A percentile compares a stretch with the other conserved stretches of the same genome.
Conservation (phyloP, 2,888 invertebrate genomes). For the Drosophila peninsularis region DNA sequence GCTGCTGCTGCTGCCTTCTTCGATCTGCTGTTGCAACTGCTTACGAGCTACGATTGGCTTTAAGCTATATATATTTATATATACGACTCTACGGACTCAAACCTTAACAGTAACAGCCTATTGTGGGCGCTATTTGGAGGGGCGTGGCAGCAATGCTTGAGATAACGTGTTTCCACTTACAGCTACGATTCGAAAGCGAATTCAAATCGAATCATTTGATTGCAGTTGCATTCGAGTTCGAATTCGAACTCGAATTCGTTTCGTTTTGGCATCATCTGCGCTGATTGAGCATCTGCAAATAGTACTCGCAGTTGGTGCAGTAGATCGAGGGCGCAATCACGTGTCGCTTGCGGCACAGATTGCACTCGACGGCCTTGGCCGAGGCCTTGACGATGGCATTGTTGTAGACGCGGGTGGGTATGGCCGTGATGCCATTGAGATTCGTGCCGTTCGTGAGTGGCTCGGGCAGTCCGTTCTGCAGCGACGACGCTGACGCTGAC, state of each 20-base stretch:
- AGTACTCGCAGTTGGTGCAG: conserved; percentile 96
- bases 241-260: not conserved
- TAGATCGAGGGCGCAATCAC: conserved; percentile 92
- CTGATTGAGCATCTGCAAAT: conserved; percentile 89
- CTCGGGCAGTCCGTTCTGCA: conserved; percentile 71
- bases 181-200: conserved; percentile 16
- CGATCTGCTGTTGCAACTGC: conserved; percentile 7
- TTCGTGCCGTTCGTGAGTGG: conserved; percentile 39
- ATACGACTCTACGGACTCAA: conserved; percentile 11
- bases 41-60: conserved; percentile 17
- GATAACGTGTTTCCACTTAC: conserved; percentile 69
- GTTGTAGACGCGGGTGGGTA: conserved; percentile 85
- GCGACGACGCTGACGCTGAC: conserved; percentile 49
- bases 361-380: conserved; percentile 89
- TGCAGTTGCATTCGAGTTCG: not conserved
- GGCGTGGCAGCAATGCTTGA: conserved; percentile 76
- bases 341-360: conserved; percentile 94
- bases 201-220: not conserved
- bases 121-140: conserved; percentile 33
- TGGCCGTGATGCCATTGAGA: conserved; percentile 77
- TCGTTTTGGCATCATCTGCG: conserved; percentile 75
- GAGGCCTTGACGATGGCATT: conserved; percentile 85
- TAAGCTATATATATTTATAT: conserved; percentile 7
- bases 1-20: not conserved
- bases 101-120: conserved; percentile 23